These are phyloP conservation scores for Tyrannus savana DNA, from an alignment of 2,113 vertebrate species.

Conservation along the genomic window DNA sequence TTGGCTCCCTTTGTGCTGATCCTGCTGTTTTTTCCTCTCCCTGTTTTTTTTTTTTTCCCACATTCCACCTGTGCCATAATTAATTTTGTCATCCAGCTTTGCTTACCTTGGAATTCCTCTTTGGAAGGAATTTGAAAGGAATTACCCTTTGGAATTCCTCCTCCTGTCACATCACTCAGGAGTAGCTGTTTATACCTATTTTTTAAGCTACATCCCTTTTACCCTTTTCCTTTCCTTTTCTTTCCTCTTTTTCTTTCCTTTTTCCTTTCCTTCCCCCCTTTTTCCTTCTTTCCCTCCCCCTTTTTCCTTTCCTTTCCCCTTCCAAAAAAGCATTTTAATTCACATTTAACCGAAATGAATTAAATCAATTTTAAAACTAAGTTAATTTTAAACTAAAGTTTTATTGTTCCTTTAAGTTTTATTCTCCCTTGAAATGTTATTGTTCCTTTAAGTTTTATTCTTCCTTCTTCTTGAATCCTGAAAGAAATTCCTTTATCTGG, in stretches of 20 bases:
- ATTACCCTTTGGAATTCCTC: neutral
- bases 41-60: no score
- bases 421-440: no score
- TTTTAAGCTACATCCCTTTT: neutral
- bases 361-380: neutral
- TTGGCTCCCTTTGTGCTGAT: neutral
- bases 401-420: no score
- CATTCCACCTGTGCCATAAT: rapidly evolving
- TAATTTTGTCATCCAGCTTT: neutral
- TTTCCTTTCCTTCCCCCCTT: no score
- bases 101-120: neutral
- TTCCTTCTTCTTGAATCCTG: no score
- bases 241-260: no score
- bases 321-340: neutral
- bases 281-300: no score
- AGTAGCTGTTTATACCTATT: neutral
- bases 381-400: no score
- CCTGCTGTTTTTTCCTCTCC: neutral
- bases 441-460: no score
- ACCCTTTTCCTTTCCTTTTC: no score
- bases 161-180: neutral
- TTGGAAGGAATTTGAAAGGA: no score
- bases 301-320: no score
- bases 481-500: neutral
- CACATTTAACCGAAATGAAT: neutral